phyloP scores from a whole-genome alignment of 2,797 vertebrate genomes.

The Antrozous pallidus region DNA sequence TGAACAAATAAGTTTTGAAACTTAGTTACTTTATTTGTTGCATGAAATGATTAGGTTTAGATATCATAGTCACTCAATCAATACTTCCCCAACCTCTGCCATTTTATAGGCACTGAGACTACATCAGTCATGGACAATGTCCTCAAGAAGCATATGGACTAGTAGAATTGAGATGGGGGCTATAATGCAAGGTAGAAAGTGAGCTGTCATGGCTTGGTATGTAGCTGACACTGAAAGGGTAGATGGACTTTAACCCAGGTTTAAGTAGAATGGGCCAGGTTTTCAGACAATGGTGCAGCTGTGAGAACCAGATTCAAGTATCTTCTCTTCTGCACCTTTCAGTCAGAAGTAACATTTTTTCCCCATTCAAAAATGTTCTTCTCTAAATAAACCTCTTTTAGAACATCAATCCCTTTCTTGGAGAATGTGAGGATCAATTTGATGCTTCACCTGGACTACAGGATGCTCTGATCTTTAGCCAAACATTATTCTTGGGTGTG shows the following conservation, averaged over 20 bases:
- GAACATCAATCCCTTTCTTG: not conserved
- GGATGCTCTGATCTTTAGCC: not conserved
- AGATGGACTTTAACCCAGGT: not conserved
- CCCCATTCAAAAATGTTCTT: not conserved
- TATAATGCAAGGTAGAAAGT: not conserved
- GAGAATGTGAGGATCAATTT: not conserved
- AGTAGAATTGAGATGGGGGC: not conserved
- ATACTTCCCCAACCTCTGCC: not conserved
- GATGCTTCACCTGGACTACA: not conserved
- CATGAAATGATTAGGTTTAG: not conserved
- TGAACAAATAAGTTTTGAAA: not conserved
- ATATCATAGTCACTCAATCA: not conserved
- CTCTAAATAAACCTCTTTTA: not conserved
- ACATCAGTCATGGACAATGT: not conserved
- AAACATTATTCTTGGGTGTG: not conserved
- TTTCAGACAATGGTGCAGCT: not conserved
- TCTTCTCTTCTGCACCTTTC: not conserved
- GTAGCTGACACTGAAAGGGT: not conserved
- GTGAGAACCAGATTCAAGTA: not conserved
- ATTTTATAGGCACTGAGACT: not conserved
- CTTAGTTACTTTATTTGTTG: not conserved
- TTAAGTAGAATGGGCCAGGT: not conserved
- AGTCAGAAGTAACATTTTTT: not conserved
- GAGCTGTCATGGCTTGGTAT: not conserved
- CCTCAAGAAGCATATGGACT: not conserved